Evolutionary conservation across 2,797 vertebrate genomes (phyloP).

Genomic region (Melopsittacus undulatus): DNA sequence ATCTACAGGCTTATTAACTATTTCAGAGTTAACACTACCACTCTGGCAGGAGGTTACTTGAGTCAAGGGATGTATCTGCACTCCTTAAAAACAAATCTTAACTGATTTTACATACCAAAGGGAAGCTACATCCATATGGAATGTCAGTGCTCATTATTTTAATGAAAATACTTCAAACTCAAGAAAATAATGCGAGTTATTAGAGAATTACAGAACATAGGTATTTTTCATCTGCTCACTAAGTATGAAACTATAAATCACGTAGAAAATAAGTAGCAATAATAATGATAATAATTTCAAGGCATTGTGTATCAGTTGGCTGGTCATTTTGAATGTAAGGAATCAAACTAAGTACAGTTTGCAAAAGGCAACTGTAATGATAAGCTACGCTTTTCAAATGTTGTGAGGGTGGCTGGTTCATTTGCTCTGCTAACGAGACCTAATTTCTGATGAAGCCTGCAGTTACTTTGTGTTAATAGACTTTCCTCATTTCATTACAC

Average conservation of each 20-base stretch:
- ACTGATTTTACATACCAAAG: neutral
- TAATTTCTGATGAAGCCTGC: neutral
- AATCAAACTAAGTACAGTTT: neutral
- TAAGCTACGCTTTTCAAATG: neutral
- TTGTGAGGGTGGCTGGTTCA: neutral
- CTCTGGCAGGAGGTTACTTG: neutral
- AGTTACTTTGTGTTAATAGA: conserved; percentile 19
- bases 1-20: neutral
- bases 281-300: neutral
- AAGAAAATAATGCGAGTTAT: neutral
- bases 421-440: neutral
- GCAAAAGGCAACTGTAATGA: neutral
- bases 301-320: neutral
- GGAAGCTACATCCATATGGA: neutral
- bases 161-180: neutral
- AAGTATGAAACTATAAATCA: neutral
- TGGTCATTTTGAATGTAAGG: neutral
- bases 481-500: conserved; percentile 17
- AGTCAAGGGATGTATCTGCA: neutral
- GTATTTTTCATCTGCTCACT: neutral
- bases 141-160: neutral
- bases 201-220: neutral
- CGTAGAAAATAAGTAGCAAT: neutral
- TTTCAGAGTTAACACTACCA: neutral
- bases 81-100: neutral